A percentile compares a stretch with the other conserved stretches of the same genome.
Evolutionary conservation across 1,140 invertebrate species (phyloP).

Genomic region (Panulirus ornatus): DNA sequence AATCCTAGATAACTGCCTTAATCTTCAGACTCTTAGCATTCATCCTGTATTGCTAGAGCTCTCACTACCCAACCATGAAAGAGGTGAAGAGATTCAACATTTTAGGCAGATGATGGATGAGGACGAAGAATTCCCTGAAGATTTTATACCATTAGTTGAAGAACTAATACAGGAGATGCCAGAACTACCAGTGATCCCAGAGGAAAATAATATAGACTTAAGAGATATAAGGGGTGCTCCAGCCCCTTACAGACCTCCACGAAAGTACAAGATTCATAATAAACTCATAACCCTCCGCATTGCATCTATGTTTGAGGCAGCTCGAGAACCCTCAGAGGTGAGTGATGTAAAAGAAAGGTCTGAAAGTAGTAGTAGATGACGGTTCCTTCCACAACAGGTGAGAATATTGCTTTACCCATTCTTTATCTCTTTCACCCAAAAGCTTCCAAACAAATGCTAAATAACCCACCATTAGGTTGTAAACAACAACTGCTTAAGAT

Average conservation of each 20-base stretch:
- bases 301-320: constrained; percentile 47
- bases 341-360: background rate
- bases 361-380: no score
- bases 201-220: background rate
- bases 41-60: constrained; percentile 19
- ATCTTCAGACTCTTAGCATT: constrained; percentile 41
- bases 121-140: constrained; percentile 12
- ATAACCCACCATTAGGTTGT: no score
- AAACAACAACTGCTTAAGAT: no score
- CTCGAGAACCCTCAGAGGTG: constrained; percentile 40
- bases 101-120: constrained; percentile 41
- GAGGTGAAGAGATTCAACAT: background rate
- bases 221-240: background rate
- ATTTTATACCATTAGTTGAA: constrained; percentile 30
- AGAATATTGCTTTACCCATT: no score
- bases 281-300: constrained; percentile 44
- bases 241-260: background rate
- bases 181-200: background rate
- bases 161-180: background rate
- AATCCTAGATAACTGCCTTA: constrained; percentile 40
- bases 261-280: constrained; percentile 15
- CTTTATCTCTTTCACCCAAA: no score
- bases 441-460: no score
- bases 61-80: background rate
- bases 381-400: no score